Evolutionary conservation across 2,797 vertebrate species (phyloP).

Genomic region (Hippocampus kuda): DNA sequence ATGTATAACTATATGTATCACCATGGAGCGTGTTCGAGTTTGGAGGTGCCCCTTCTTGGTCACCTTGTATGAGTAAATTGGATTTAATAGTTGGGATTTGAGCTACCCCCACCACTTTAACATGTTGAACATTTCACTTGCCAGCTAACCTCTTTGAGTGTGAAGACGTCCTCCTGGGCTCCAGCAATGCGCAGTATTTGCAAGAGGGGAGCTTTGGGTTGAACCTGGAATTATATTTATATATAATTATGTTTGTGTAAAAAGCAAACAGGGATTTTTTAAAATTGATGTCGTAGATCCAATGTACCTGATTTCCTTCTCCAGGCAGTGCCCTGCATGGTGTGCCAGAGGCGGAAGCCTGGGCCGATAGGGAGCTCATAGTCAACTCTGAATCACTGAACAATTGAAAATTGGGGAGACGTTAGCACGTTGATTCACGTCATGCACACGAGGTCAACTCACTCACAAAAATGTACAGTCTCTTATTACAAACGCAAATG

Average conservation of each 20-base stretch:
- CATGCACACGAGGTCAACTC: background rate
- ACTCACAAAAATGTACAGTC: background rate
- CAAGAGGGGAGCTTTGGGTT: constrained; percentile 79
- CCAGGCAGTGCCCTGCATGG: constrained; percentile 71
- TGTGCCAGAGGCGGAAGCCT: constrained; percentile 64
- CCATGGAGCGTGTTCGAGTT: too few relatives aligned
- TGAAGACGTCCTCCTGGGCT: constrained; percentile 86
- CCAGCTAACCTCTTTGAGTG: constrained; percentile 80
- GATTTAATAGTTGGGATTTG: background rate
- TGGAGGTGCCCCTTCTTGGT: too few relatives aligned
- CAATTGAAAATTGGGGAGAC: background rate
- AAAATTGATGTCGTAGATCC: background rate
- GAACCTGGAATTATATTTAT: constrained; percentile 62
- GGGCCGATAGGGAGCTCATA: constrained; percentile 77
- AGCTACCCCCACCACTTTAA: background rate
- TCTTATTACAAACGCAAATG: background rate
- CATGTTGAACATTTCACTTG: background rate
- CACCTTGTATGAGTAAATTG: too few relatives aligned
- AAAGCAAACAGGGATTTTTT: background rate
- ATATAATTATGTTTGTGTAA: background rate
- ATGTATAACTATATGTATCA: too few relatives aligned
- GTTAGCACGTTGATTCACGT: background rate
- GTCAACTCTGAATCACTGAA: constrained; percentile 63
- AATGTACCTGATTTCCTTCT: constrained; percentile 76
- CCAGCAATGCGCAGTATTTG: constrained; percentile 87